phyloP scores from a whole-genome alignment of 2,113 vertebrate species.

The Pterocles gutturalis region DNA sequence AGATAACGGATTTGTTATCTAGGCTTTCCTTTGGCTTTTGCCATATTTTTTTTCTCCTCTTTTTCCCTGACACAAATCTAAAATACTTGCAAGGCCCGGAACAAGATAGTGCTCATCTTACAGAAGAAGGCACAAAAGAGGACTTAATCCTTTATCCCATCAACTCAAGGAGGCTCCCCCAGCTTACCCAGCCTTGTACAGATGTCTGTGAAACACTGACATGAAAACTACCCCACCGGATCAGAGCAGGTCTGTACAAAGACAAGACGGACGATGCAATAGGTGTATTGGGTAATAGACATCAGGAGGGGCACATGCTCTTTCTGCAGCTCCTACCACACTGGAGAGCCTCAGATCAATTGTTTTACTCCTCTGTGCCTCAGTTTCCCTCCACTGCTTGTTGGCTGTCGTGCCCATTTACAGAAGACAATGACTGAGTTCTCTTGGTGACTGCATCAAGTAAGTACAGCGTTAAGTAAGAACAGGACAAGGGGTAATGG shows the following conservation, averaged over 20 bases:
- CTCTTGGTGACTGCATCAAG: neutral
- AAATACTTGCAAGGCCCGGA: constrained; percentile 8
- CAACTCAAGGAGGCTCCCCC: neutral
- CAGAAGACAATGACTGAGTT: neutral
- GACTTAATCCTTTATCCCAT: constrained; percentile 24
- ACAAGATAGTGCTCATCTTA: constrained; percentile 41
- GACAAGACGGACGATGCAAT: fast-evolving
- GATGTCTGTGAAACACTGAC: neutral
- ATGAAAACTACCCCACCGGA: neutral
- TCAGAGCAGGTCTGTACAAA: neutral
- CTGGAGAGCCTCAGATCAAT: neutral
- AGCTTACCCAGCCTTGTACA: neutral
- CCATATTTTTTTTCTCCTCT: neutral
- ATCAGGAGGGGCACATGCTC: neutral
- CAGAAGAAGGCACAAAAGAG: neutral
- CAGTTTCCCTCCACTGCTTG: neutral
- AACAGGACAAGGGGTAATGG: too few relatives aligned
- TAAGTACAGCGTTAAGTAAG: too few relatives aligned
- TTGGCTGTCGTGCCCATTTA: neutral
- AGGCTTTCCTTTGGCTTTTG: constrained; percentile 26
- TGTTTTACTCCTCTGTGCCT: neutral
- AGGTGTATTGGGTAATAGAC: neutral
- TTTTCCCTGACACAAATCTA: neutral
- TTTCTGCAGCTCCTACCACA: neutral
- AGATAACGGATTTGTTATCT: constrained; percentile 60